These are phyloP conservation scores for Scolopax rusticola DNA, from an alignment of 2,797 vertebrate genomes.

Conservation along the genomic window DNA sequence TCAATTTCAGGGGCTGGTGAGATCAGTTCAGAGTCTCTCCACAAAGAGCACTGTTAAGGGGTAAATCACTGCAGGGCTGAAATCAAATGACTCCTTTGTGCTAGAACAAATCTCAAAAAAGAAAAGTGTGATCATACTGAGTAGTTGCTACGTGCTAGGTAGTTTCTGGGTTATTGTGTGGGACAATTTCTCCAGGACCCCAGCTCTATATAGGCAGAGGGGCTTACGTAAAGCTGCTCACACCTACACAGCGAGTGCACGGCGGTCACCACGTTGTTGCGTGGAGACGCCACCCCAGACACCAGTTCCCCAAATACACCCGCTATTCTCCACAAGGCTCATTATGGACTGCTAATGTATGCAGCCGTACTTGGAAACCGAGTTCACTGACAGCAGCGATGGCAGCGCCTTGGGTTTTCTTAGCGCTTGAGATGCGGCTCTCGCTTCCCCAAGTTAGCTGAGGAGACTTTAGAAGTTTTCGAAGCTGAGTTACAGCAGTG, in stretches of 20 bases:
- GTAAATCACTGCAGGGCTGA: background rate
- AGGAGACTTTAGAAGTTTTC: background rate
- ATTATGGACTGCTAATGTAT: background rate
- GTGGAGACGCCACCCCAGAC: background rate
- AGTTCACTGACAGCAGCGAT: background rate
- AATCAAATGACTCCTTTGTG: accelerated
- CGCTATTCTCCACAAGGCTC: background rate
- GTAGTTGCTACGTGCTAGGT: background rate
- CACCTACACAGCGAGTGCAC: background rate
- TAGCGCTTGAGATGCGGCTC: background rate
- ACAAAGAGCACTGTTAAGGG: background rate
- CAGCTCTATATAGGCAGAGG: background rate
- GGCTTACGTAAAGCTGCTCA: background rate
- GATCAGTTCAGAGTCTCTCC: too few relatives aligned
- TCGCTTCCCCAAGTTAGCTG: background rate
- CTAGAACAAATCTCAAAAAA: background rate
- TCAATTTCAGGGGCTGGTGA: too few relatives aligned
- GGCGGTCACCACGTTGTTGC: accelerated
- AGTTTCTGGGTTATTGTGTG: background rate
- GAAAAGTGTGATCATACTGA: accelerated
- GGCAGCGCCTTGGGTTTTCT: background rate
- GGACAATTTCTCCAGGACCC: background rate
- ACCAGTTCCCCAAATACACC: background rate
- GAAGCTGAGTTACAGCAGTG: accelerated
- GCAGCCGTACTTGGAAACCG: background rate